Evolutionary conservation across 2,888 invertebrate genomes (phyloP).

Genomic region (Apodemia duryi): DNA sequence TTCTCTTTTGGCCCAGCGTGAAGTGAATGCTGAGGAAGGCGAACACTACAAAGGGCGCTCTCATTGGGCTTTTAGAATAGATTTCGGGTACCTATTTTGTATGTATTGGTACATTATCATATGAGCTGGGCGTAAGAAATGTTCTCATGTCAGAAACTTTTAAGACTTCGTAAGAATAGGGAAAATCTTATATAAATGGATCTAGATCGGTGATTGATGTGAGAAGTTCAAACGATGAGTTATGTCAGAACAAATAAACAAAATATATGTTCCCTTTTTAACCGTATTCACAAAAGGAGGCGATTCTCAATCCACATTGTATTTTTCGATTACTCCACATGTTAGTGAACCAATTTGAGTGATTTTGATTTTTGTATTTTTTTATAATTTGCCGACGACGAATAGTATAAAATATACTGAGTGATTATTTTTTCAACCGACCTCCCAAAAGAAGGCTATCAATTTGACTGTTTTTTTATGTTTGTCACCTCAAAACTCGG

Average conservation of each 20-base stretch:
- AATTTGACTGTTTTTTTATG: too few species aligned
- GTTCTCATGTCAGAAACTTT: neutral
- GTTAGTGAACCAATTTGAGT: too few species aligned
- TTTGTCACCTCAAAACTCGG: too few species aligned
- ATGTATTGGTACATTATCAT: slow-evolving; percentile 22
- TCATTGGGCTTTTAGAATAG: slow-evolving; percentile 10
- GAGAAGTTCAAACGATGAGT: neutral
- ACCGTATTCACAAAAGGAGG: too few species aligned
- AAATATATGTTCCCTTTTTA: neutral
- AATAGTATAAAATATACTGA: too few species aligned
- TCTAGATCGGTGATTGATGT: neutral
- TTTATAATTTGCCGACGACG: too few species aligned
- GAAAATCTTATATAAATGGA: neutral
- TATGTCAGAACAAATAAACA: neutral
- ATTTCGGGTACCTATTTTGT: slow-evolving; percentile 22
- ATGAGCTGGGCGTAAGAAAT: slow-evolving; percentile 10
- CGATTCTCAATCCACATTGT: too few species aligned
- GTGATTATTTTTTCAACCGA: too few species aligned
- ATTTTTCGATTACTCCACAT: too few species aligned
- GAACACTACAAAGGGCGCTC: neutral
- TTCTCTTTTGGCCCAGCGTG: slow-evolving; percentile 25
- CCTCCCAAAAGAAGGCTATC: too few species aligned
- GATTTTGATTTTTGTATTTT: too few species aligned
- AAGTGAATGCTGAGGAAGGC: slow-evolving; percentile 26
- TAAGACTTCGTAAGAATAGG: slow-evolving; percentile 3